A percentile compares a stretch with the other conserved stretches of the same genome.
phyloP scores from a whole-genome alignment of 2,888 invertebrate genomes.

The Opisthograptis luteolata region DNA sequence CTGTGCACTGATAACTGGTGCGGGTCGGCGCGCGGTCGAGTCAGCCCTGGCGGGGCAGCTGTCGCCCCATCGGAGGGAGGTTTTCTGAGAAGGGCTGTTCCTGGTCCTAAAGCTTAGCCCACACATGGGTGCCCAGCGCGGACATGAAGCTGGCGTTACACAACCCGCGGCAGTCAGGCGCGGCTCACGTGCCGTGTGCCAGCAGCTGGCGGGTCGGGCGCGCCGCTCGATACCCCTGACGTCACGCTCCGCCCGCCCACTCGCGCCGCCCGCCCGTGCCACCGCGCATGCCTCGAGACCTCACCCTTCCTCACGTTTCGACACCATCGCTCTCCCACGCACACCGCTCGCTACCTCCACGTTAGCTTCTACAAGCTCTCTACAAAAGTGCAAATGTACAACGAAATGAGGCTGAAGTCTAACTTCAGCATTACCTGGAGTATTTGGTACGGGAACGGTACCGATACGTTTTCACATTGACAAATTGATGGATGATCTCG shows the following conservation, averaged over 20 bases:
- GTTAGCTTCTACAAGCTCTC: neutral
- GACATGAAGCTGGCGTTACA: slow-evolving; percentile 70
- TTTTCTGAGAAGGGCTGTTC: slow-evolving; percentile 98
- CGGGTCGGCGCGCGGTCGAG: slow-evolving; percentile 25
- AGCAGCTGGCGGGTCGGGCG: slow-evolving; percentile 44
- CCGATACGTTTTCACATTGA: slow-evolving; percentile 59
- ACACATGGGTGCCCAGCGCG: slow-evolving; percentile 88
- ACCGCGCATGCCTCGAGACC: slow-evolving; percentile 52
- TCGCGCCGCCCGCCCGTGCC: slow-evolving; percentile 26
- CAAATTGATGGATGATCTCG: slow-evolving; percentile 68
- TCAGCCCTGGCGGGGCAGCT: slow-evolving; percentile 84
- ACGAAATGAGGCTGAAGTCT: slow-evolving; percentile 1
- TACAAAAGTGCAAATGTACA: slow-evolving; percentile 22
- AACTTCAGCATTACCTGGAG: slow-evolving; percentile 2
- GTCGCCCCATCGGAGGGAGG: slow-evolving; percentile 98
- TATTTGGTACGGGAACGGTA: slow-evolving; percentile 10
- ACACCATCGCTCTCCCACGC: slow-evolving; percentile 14
- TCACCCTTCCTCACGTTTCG: neutral
- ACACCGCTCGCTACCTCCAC: slow-evolving; percentile 38
- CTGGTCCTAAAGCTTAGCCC: slow-evolving; percentile 97
- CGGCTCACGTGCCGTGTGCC: slow-evolving; percentile 59
- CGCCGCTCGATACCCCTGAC: slow-evolving; percentile 73
- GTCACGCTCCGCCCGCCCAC: slow-evolving; percentile 55
- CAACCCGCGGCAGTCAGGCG: slow-evolving; percentile 54
- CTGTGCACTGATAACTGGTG: slow-evolving; percentile 33